Evolutionary conservation across 2,888 invertebrate genomes (phyloP), one percentile per base, ranked within the genome.

Genomic region (Charanyca ferruginea): DNA sequence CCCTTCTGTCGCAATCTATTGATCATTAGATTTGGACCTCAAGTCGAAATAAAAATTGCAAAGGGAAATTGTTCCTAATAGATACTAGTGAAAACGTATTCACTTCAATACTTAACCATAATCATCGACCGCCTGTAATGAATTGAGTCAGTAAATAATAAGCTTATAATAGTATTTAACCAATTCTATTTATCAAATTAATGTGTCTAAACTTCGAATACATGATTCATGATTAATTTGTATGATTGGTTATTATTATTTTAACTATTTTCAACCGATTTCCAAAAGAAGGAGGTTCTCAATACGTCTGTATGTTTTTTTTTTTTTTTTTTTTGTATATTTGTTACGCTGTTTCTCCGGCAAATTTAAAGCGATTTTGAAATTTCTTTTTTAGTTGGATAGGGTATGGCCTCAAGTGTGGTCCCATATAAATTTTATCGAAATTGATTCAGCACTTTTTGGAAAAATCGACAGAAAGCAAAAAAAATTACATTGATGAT

Each of bases 1-100:
- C 28, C 1, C 23, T 42, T 4, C 9, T n/a, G 5, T 44, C 49
- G 1, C 49, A 49, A 4, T 38, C 53, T 9, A 32, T 44, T 7
- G 51, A 41, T 4, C 53, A 66, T 11, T 71, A 74, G 71, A 18
- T 49, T 3, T 71, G 71, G 18, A 44, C 75, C 0, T 58, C 71
- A 0, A 48, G 22, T 32, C 47, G 66, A 6, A 57, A 58, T 4
- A 53, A 41, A 25, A 44, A 45, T 2, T 71, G 71, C 18, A 71
- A 66, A 41, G 74, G 52, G 0, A 66, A 66, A 47, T 7, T 73
- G 20, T n/a, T n/a, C n/a, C 38, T 44, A 0, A 23, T 73, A 23
- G 52, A 74, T 13, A 13, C 4, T 0, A 3, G 2, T 3, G 22
- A 23, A 7, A 58, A 49, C 6, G 9, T 42, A 13, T 8, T 64